Base-by-base conservation (phyloP, 2,888 invertebrate species). In the Lampropteryx suffumata region DNA sequence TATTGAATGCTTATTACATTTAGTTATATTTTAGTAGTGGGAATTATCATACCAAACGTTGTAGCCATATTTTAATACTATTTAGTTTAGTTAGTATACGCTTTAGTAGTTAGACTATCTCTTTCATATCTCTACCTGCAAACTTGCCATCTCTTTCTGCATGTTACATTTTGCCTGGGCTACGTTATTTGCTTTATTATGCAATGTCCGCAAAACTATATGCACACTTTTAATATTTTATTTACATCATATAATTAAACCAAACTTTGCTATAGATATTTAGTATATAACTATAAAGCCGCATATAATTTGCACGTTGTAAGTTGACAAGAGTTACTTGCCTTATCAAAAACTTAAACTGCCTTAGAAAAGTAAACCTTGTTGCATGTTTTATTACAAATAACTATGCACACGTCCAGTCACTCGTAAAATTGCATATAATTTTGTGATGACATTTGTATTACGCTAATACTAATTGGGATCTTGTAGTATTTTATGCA, bases 81-180 rank as follows among this genome's bases (percentile, higher is more conserved):
- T 11, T 40, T 29, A 45, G n/a, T 34, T 2, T 59, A 57, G 58
- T 59, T 47, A 55, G 42, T 36, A 24, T 59, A 57, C 56, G 70
- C 73, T 76, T 70, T 57, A 52, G 69, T 73, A 73, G 69, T 67
- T 73, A 67, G 64, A 41, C 51, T 53, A 58, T 65, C 62, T 69
- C 62, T 67, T 44, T 73, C 66, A 65, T 62, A 69, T 66, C 54
- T 55, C 63, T 68, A 46, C 60, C 42, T 50, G 54, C 53, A 59
- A 59, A 65, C 57, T 69, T 54, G 62, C 61, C 56, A 55, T 68
- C 68, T 66, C 67, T 68, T 49, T 73, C 63, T 76, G 82, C 82
- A 82, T 82, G 82, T 59, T 69, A 73, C 62, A 62, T 17, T 3
- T 57, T 60, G 81, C 79, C 79, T 82, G 81, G 80, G 77, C 21